Base-by-base conservation (phyloP, 1,140 invertebrate genomes). In the Druon quercuslanigerum region DNA sequence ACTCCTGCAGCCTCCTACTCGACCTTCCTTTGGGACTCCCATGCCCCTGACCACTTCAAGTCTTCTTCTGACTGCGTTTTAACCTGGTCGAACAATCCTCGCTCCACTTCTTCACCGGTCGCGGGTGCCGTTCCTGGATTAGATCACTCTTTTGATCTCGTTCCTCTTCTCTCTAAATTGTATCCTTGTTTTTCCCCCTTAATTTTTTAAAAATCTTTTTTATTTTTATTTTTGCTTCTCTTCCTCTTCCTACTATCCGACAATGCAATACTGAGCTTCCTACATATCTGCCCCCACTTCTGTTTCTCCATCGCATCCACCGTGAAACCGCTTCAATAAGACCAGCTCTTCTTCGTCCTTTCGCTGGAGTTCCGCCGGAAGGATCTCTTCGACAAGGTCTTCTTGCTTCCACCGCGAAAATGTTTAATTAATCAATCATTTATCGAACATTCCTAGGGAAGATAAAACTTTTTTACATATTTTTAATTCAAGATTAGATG, bases 81-180 rank as follows among this genome's bases (percentile, higher is more conserved):
- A 66, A 79, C 84, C 54, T 52, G 78, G 56, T 76, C 84, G 84
- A 72, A 84, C 83, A 80, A 84, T 85, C 80, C 83, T 76, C 83
- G 82, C 83, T 50, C 84, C 82, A 83, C 83, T 85, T 85, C 83
- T 79, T 85, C 84, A 83, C 82, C 85, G 83, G 83, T 82, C 83
- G n/a, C 57, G 84, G 57, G 80, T 83, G 81, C 81, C 83, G 77
- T 76, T 82, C 77, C 19, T 20, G 17, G 12, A 46, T 17, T 56
- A 82, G 81, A 79, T 78, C 80, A 80, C 76, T 72, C 73, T 83
- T 51, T 72, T 72, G 77, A 73, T 60, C 66, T 71, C 51, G 60
- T 19, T 46, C 19, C 25, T 4, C 3, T 71, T 72, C 72, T 57
- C 72, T 54, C 77, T 73, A 70, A 79, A 50, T 46, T 0, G 1